phyloP scores from a whole-genome alignment of 1,140 invertebrate species.

The Zeugodacus cucurbitae region DNA sequence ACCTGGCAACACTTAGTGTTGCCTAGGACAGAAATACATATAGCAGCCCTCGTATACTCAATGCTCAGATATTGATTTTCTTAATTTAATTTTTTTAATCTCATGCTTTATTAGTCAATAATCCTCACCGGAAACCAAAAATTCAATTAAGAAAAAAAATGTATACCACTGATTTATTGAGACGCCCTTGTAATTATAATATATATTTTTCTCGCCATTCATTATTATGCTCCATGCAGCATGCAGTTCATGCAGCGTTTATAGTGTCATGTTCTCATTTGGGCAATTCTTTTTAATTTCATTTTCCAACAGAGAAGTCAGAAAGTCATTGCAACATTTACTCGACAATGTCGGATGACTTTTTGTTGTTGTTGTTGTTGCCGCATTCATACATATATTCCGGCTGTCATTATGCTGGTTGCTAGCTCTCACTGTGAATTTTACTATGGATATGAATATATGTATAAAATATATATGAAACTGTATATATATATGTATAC shows the following conservation, averaged over 20 bases:
- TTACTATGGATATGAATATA: neutral
- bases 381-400: neutral
- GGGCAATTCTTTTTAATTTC: neutral
- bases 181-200: neutral
- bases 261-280: neutral
- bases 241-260: neutral
- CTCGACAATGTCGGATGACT: neutral
- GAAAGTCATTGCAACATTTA: conserved; percentile 12
- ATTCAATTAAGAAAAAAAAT: neutral
- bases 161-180: neutral
- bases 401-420: neutral
- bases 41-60: too few species aligned
- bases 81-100: too few species aligned
- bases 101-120: too few species aligned
- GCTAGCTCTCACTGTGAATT: neutral
- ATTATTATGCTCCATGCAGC: too few species aligned
- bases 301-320: neutral
- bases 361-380: neutral
- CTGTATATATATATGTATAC: neutral
- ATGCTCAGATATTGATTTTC: too few species aligned
- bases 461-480: neutral
- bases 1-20: too few species aligned
- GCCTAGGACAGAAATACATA: too few species aligned
- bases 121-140: too few species aligned
- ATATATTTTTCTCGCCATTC: neutral